phyloP scores from a whole-genome alignment of 2,888 invertebrate species.

The Plebejus melissa region DNA sequence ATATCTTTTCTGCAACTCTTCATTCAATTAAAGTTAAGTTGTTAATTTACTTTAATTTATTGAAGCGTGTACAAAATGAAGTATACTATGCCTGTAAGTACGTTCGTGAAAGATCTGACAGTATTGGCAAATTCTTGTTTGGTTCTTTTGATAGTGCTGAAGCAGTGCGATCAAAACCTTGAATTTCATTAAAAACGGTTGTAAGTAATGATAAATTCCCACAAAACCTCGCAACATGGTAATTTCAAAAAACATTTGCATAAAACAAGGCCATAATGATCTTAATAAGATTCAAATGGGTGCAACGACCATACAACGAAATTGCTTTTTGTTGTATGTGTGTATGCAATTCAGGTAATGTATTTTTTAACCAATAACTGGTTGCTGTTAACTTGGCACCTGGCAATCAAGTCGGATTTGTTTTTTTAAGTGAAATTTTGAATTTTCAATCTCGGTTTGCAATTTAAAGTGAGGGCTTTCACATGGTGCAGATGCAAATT shows the following conservation, averaged over 20 bases:
- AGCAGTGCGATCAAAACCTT: not conserved
- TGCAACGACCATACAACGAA: conserved; percentile 10
- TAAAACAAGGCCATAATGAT: conserved; percentile 15
- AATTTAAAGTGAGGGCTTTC: conserved; percentile 12
- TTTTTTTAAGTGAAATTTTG: conserved; percentile 12
- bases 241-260: conserved; percentile 9
- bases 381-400: not conserved
- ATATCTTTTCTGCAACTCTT: too few relatives aligned
- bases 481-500: conserved; percentile 7
- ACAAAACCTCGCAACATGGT: not conserved
- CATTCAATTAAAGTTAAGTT: too few relatives aligned
- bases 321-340: conserved; percentile 1
- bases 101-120: too few relatives aligned
- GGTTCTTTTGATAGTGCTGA: too few relatives aligned
- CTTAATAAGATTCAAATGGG: conserved; percentile 13
- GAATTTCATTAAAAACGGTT: not conserved
- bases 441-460: conserved; percentile 5
- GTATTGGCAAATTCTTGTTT: not conserved
- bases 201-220: conserved; percentile 3
- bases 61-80: too few relatives aligned
- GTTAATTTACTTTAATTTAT: too few relatives aligned
- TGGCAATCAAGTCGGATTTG: conserved; percentile 12
- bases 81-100: too few relatives aligned
- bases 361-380: conserved; percentile 14
- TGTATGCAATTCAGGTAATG: conserved; percentile 8